Evolutionary conservation across 2,797 vertebrate species (phyloP), one percentile per base, ranked within the genome.

Genomic region (Chrysocyon brachyurus): DNA sequence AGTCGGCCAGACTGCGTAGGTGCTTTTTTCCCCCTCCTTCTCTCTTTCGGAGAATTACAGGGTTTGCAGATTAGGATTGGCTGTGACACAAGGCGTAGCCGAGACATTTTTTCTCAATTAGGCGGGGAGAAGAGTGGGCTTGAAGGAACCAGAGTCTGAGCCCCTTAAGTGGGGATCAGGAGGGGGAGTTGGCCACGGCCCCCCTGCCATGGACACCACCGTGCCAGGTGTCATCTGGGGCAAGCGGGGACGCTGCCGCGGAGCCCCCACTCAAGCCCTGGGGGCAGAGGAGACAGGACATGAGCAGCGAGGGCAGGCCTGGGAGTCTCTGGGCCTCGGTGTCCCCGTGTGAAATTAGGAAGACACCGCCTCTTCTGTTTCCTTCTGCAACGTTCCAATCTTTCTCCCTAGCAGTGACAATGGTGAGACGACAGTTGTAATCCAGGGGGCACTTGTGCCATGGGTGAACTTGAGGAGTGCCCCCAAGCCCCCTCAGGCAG

Each of bases 21-120:
- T 77, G 12, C 19, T 61, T 78, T 52, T 52, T 61, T 33, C 19
- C 40, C 24, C 3, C 28, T 26, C 21, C 31, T 86, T 59, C 68
- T 52, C 73, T 75, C 33, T 92, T 73, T 54, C 0, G 0, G 97
- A 78, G 97, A 90, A 84, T 91, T 79, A 72, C 68, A 24, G 52
- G 57, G 79, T 59, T 85, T 96, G 86, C 70, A 54, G 83, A 59
- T 79, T 14, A 12, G 94, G 33, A 36, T 52, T 7, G 79, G 66
- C 0, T 12, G 78, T 0, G 3, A 70, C 81, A 77, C 57, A 33
- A 73, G 79, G 94, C 10, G 0, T 31, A 56, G 5, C 91, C 11
- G 21, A 28, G 91, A 79, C 52, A 46, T 92, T 78, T 90, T 90
- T 77, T 93, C 91, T 97, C 86, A 54, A 78, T 79, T 46, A 40